A percentile compares a stretch with the other conserved stretches of the same genome.
These are phyloP conservation scores for Aleiodes alternator DNA, from an alignment of 2,888 invertebrate genomes.

Conservation along the genomic window DNA sequence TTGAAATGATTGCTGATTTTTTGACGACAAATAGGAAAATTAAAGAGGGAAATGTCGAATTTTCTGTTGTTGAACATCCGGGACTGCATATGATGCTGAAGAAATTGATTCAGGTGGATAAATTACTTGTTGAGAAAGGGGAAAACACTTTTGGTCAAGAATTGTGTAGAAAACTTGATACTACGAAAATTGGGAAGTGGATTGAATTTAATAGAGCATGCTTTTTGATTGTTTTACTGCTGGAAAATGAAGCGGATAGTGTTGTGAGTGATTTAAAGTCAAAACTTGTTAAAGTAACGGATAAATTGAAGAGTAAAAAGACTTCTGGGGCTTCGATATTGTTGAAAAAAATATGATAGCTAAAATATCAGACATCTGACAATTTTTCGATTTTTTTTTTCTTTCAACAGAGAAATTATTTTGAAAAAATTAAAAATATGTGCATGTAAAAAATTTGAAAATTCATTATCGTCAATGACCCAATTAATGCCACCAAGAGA, in stretches of 20 bases:
- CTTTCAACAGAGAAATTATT: too few species aligned
- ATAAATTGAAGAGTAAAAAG: constrained; percentile 77
- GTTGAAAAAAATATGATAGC: constrained; percentile 67
- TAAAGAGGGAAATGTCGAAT: constrained; percentile 68
- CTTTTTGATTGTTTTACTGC: constrained; percentile 82
- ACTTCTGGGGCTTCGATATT: constrained; percentile 82
- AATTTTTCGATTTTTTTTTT: too few species aligned
- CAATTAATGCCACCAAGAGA: too few species aligned
- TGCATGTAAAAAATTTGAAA: too few species aligned
- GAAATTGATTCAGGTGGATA: constrained; percentile 83
- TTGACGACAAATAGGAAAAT: constrained; percentile 79
- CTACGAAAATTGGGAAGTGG: constrained; percentile 80
- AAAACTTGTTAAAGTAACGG: constrained; percentile 76
- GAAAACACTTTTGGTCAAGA: constrained; percentile 78
- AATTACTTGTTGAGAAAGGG: constrained; percentile 73
- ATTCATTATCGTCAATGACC: too few species aligned
- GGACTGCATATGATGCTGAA: constrained; percentile 87
- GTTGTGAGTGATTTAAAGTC: constrained; percentile 76
- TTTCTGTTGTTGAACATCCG: constrained; percentile 81
- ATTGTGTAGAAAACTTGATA: constrained; percentile 77
- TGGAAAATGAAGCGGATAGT: constrained; percentile 79
- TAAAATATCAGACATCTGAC: too few species aligned
- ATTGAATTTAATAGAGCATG: constrained; percentile 85
- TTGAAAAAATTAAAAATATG: too few species aligned
- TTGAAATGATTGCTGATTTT: constrained; percentile 75